Evolutionary conservation across 2,888 invertebrate genomes (phyloP), one percentile per base, ranked within the genome.

Genomic region (Diloba caeruleocephala): DNA sequence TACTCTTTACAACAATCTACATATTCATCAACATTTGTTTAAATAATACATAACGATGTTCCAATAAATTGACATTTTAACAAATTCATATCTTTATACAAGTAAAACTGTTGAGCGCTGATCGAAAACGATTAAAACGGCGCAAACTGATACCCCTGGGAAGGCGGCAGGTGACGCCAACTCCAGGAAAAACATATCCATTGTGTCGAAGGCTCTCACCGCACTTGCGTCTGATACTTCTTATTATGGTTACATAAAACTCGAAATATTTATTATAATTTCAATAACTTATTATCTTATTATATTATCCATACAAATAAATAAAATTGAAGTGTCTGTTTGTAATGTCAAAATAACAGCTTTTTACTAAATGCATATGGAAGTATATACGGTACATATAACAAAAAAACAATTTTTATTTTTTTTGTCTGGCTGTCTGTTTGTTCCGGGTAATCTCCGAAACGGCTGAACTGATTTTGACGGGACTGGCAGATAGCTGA

Each of bases 81-180:
- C 71, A 67, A 76, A 80, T 77, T 71, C 75, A 77, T 74, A 75
- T 63, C 50, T 67, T 45, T 28, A 33, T 34, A 66, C 55, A 48
- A 71, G 72, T 74, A 78, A 79, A 82, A 78, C 65, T 70, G 66
- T 77, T 74, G 64, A 69, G 60, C 64, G 63, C 56, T 77, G 76
- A 85, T 81, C 69, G 81, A 82, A 83, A 85, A 79, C 83, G 81
- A 88, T 88, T 88, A 84, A 89, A 87, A 81, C 70, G 74, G 79
- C 63, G 78, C 82, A 85, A 87, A 89, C 89, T 87, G 85, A 88
- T 87, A 87, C 84, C 74, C 79, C 78, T 89, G 88, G 81, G 89
- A 89, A 84, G 64, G 60, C 61, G 76, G 71, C 89, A 89, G 88
- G 81, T 90, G 89, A 76, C 76, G 73, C 38, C 31, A 55, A 54